Evolutionary conservation across 2,888 invertebrate species (phyloP), one percentile per base, ranked within the genome.

Genomic region (Brachyptera risi): DNA sequence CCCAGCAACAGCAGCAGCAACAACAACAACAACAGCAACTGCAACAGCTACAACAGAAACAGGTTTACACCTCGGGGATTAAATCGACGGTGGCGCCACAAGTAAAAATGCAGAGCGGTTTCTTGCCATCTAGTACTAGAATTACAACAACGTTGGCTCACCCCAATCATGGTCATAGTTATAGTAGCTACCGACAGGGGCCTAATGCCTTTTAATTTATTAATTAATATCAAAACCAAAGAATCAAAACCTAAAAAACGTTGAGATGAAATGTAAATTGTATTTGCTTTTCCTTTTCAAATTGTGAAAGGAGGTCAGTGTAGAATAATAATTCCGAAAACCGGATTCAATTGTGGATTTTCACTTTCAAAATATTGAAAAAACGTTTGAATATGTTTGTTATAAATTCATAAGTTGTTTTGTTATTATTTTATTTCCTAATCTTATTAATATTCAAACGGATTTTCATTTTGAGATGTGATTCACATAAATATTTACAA

Each of bases 121-220:
- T 54, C 23, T 19, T 54, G 54, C 31, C 37, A 9, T 47, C 47
- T 21, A 35, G 54, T 37, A 21, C 58, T 2, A 27, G 58, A n/a
- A 17, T 44, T 15, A 5, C 27, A 1, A 17, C 23, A 17, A 58
- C 42, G 3, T 23, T 31, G 58, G 19, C 17, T 3, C 54, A 54
- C 38, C 70, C 63, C 27, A 63, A 50, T 21, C 51, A 49, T 47
- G 62, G 56, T 49, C 60, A 58, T 40, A 56, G 42, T 59, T 62
- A 60, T 60, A 65, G 38, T 49, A 65, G 57, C 57, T 63, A 58
- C 38, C 57, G 58, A 17, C 49, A 50, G 23, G 60, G 57, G 4
- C 51, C 59, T 11, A 57, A 50, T 1, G 3, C 57, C 1, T 63
- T 63, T 40, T 61, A 42, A 51, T n/a, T n/a, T n/a, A n/a, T 7